phyloP scores from a whole-genome alignment of 2,888 invertebrate species.

The Toxonevra muliebris region DNA sequence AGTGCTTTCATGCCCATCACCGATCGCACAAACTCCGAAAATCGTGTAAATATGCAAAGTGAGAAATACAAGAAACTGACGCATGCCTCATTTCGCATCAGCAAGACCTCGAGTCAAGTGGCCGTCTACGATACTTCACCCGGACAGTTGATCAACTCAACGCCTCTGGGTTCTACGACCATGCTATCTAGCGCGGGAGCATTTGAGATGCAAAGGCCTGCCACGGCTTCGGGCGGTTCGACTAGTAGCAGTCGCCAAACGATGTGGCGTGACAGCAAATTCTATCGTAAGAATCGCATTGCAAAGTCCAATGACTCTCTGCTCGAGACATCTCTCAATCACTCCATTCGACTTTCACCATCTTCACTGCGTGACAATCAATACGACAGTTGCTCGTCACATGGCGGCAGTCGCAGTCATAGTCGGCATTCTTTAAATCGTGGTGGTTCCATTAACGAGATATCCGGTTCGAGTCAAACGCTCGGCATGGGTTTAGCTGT shows the following conservation, averaged over 20 bases:
- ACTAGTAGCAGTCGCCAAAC: conserved; percentile 54
- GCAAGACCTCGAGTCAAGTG: conserved; percentile 56
- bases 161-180: conserved; percentile 44
- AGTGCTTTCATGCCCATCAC: conserved; percentile 64
- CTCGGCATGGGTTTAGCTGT: conserved; percentile 46
- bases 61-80: conserved; percentile 65
- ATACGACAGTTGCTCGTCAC: conserved; percentile 55
- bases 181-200: conserved; percentile 34
- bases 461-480: conserved; percentile 40
- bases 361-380: conserved; percentile 59
- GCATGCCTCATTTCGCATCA: conserved; percentile 63
- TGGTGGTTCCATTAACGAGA: conserved; percentile 53
- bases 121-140: conserved; percentile 44
- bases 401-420: conserved; percentile 52
- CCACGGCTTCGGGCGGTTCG: conserved; percentile 39
- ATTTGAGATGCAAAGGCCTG: conserved; percentile 55
- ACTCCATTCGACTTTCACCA: conserved; percentile 57
- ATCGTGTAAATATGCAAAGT: conserved; percentile 62
- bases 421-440: conserved; percentile 53
- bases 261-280: conserved; percentile 64
- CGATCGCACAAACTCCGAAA: conserved; percentile 63
- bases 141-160: conserved; percentile 32
- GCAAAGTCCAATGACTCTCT: conserved; percentile 65
- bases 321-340: conserved; percentile 59
- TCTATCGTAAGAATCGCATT: conserved; percentile 64